Evolutionary conservation across 2,888 invertebrate genomes (phyloP).

Genomic region (Branchellion lobata): DNA sequence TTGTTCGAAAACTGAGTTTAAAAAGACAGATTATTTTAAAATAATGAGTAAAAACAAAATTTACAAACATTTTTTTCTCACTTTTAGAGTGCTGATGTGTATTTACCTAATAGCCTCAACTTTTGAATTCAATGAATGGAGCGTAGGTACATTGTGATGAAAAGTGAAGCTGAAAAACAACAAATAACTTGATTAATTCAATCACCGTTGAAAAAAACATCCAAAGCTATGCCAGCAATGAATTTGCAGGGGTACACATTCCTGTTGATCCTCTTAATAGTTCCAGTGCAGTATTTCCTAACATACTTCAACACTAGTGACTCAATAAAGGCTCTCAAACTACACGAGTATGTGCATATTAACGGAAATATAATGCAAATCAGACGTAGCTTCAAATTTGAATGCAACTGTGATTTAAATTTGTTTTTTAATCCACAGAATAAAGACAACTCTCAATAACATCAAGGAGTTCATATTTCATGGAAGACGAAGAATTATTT

Average conservation of each 20-base stretch:
- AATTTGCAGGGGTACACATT: conserved; percentile 57
- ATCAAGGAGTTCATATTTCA: conserved; percentile 58
- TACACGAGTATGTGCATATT: conserved; percentile 56
- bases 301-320: conserved; percentile 55
- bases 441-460: conserved; percentile 54
- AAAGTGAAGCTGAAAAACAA: too few relatives aligned
- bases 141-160: background rate
- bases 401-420: too few relatives aligned
- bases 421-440: too few relatives aligned
- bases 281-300: conserved; percentile 61
- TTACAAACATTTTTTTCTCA: too few relatives aligned
- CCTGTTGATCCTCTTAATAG: conserved; percentile 58
- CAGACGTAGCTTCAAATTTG: too few relatives aligned
- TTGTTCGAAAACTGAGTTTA: too few relatives aligned
- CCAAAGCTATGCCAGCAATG: conserved; percentile 57
- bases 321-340: conserved; percentile 53
- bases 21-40: too few relatives aligned
- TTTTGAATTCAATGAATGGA: too few relatives aligned
- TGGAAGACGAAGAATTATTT: conserved; percentile 59
- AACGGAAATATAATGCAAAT: too few relatives aligned
- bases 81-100: conserved; percentile 11
- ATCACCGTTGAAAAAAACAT: too few relatives aligned
- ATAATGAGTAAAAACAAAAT: too few relatives aligned
- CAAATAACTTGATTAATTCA: too few relatives aligned
- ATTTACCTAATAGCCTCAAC: background rate